phyloP scores from a whole-genome alignment of 2,888 invertebrate species.

The Sarcophaga carnaria region DNA sequence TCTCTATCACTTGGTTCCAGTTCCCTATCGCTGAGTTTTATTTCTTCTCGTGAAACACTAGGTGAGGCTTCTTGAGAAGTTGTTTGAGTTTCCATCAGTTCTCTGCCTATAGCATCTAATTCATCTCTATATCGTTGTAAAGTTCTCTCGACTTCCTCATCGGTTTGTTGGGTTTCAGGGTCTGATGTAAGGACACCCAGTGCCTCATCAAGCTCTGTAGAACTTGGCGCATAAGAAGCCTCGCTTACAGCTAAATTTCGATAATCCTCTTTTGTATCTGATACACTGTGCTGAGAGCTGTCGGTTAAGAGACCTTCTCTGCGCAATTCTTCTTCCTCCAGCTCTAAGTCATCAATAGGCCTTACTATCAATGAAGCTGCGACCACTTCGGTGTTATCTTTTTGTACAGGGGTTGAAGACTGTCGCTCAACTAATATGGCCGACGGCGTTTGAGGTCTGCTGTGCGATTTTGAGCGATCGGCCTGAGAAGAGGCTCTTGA shows the following conservation, averaged over 20 bases:
- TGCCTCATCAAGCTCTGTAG: conserved; percentile 77
- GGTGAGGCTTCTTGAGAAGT: conserved; percentile 66
- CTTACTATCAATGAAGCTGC: conserved; percentile 87
- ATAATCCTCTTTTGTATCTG: conserved; percentile 74
- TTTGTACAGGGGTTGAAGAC: conserved; percentile 85
- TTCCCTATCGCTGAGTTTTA: conserved; percentile 61
- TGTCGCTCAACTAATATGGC: conserved; percentile 85
- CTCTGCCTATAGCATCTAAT: conserved; percentile 63
- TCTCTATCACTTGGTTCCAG: conserved; percentile 44
- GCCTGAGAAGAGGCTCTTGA: conserved; percentile 84
- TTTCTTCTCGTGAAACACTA: conserved; percentile 63
- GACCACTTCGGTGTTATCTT: conserved; percentile 84
- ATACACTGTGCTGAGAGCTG: conserved; percentile 79
- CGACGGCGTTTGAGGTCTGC: conserved; percentile 84
- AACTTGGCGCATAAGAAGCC: conserved; percentile 75
- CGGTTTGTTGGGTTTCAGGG: conserved; percentile 68
- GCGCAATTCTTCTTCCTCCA: conserved; percentile 78
- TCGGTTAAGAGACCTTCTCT: conserved; percentile 78
- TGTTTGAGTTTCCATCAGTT: conserved; percentile 64
- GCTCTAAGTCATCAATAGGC: conserved; percentile 84
- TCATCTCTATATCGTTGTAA: conserved; percentile 65
- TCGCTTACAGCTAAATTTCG: conserved; percentile 75
- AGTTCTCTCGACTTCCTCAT: conserved; percentile 57
- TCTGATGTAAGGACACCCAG: conserved; percentile 73
- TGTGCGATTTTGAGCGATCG: conserved; percentile 84